Evolutionary conservation across 2,888 invertebrate species (phyloP).

Genomic region (Electrophaes corylata): DNA sequence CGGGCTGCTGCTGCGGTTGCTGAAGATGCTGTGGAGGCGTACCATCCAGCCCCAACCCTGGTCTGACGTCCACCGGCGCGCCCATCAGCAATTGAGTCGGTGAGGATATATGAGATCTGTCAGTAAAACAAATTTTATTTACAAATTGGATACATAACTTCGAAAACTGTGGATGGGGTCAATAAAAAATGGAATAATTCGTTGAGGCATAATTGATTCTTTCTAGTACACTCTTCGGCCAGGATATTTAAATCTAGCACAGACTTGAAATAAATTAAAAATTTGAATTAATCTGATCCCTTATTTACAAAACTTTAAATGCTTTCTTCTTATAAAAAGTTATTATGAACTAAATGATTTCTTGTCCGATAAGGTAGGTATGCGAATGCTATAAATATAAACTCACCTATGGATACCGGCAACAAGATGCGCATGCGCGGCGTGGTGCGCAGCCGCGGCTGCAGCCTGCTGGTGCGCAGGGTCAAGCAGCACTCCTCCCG

Average conservation of each 20-base stretch:
- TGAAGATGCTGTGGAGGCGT: conserved; percentile 73
- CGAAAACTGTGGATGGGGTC: background rate
- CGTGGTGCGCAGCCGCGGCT: conserved; percentile 77
- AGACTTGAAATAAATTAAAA: too few relatives aligned
- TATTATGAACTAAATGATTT: too few relatives aligned
- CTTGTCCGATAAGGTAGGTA: too few relatives aligned
- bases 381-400: background rate
- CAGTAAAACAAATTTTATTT: background rate
- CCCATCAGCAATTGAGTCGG: conserved; percentile 79
- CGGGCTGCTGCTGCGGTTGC: conserved; percentile 72
- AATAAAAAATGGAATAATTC: too few relatives aligned
- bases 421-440: conserved; percentile 88
- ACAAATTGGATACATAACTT: background rate
- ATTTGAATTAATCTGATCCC: too few relatives aligned
- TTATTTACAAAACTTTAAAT: too few relatives aligned
- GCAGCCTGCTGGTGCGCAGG: conserved; percentile 80
- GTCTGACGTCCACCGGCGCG: conserved; percentile 71
- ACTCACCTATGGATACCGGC: conserved; percentile 86
- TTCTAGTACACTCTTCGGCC: too few relatives aligned
- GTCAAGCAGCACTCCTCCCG: conserved; percentile 73
- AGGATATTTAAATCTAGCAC: too few relatives aligned
- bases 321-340: too few relatives aligned
- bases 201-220: too few relatives aligned
- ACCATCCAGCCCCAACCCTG: conserved; percentile 69
- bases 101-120: conserved; percentile 79